These are phyloP conservation scores for Hypomecis punctinalis DNA, from an alignment of 2,888 invertebrate genomes.

Conservation along the genomic window DNA sequence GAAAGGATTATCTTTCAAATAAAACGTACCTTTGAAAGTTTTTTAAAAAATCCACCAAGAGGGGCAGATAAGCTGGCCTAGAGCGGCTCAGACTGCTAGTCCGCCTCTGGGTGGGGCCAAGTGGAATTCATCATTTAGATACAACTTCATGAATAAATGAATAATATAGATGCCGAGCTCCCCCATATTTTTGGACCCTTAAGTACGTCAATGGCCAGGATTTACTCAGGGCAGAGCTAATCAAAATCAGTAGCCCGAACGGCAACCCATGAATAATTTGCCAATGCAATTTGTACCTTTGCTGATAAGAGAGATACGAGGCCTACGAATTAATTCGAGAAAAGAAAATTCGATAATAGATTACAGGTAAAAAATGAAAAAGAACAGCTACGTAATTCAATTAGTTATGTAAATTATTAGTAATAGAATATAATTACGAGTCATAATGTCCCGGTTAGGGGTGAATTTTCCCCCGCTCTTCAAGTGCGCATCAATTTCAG, in stretches of 20 bases:
- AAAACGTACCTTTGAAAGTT: no score
- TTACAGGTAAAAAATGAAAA: background rate
- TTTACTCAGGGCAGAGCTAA: conserved; percentile 52
- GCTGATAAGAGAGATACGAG: conserved; percentile 32
- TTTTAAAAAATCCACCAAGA: no score
- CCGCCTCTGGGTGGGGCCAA: no score
- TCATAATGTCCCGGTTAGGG: no score
- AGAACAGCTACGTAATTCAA: background rate
- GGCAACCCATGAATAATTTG: conserved; percentile 55
- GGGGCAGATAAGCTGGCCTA: no score
- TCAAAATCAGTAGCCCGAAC: conserved; percentile 52
- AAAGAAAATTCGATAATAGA: conserved; percentile 7
- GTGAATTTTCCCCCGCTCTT: no score
- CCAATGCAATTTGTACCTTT: conserved; percentile 39
- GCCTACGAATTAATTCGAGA: conserved; percentile 27
- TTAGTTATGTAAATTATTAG: background rate
- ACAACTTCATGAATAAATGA: background rate
- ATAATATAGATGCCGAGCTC: background rate
- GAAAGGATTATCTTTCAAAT: no score
- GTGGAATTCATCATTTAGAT: no score
- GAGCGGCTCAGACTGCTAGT: no score
- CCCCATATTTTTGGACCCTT: conserved; percentile 6
- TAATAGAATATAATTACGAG: no score
- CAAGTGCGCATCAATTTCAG: no score
- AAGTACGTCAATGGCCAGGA: conserved; percentile 21